phyloP scores from a whole-genome alignment of 2,888 invertebrate species.

The Lymantria monacha region DNA sequence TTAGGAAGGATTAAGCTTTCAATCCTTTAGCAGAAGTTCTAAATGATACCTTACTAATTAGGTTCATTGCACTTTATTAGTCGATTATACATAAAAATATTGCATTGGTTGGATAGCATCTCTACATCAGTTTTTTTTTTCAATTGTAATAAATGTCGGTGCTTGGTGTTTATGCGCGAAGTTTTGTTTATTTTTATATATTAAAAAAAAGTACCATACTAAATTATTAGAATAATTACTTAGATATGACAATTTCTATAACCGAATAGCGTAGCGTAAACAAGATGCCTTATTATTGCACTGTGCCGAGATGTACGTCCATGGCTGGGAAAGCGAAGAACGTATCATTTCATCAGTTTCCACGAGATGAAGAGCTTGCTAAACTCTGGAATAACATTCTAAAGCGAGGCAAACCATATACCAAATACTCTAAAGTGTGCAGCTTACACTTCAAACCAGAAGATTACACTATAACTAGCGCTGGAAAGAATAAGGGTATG shows the following conservation, averaged over 20 bases:
- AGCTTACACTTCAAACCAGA: constrained; percentile 72
- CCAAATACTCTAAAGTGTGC: constrained; percentile 78
- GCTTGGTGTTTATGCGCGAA: constrained; percentile 70
- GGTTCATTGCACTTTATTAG: constrained; percentile 1
- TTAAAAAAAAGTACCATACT: constrained; percentile 34
- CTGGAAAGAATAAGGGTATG: constrained; percentile 74
- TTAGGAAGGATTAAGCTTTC: not conserved
- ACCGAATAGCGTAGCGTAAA: constrained; percentile 37
- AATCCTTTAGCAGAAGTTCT: not conserved
- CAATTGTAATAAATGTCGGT: constrained; percentile 60
- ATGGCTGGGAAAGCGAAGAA: constrained; percentile 78
- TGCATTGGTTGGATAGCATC: not conserved
- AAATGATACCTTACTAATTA: no score
- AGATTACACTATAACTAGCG: constrained; percentile 72
- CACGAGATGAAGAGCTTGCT: constrained; percentile 68
- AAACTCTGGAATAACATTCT: constrained; percentile 72
- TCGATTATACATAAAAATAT: constrained; percentile 29
- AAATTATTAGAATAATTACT: constrained; percentile 21
- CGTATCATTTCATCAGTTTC: constrained; percentile 77
- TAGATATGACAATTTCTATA: constrained; percentile 53
- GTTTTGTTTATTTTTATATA: constrained; percentile 67
- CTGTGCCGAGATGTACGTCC: constrained; percentile 76
- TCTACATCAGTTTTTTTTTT: constrained; percentile 21
- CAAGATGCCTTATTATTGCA: constrained; percentile 79
- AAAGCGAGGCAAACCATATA: constrained; percentile 75